Evolutionary conservation across 2,113 vertebrate genomes (phyloP).

Genomic region (Anarrhichthys ocellatus): DNA sequence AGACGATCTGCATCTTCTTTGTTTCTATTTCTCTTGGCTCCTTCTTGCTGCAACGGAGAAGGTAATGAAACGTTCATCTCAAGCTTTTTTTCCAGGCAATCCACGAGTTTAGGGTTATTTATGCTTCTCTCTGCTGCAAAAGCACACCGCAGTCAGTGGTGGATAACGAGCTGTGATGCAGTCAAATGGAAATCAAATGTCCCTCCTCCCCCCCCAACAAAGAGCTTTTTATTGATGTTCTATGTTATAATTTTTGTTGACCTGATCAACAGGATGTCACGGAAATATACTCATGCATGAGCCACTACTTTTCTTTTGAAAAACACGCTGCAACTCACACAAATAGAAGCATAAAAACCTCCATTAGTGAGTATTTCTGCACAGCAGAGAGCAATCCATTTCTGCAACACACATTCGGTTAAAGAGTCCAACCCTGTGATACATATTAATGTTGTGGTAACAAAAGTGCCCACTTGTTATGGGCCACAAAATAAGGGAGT

Average conservation of each 20-base stretch:
- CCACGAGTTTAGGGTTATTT: constrained; percentile 32
- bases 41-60: constrained; percentile 12
- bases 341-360: constrained; percentile 43
- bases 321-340: constrained; percentile 23
- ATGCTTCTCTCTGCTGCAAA: constrained; percentile 24
- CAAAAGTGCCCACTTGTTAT: constrained; percentile 30
- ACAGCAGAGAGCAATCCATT: constrained; percentile 19
- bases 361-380: constrained; percentile 30
- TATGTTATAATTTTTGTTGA: constrained; percentile 44
- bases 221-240: constrained; percentile 35
- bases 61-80: constrained; percentile 18
- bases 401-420: constrained; percentile 7
- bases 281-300: constrained; percentile 30
- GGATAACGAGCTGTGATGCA: constrained; percentile 49
- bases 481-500: constrained; percentile 26
- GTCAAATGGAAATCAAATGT: constrained; percentile 41
- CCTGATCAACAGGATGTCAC: constrained; percentile 36
- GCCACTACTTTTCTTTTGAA: not conserved
- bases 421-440: not conserved
- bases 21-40: not conserved
- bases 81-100: constrained; percentile 2
- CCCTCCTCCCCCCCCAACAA: not conserved
- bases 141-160: not conserved
- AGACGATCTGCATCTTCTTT: constrained; percentile 21
- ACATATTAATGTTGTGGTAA: constrained; percentile 28